Percentiles rank a stretch among this genome's conserved stretches.
Conservation (phyloP, 2,797 vertebrate species). For the Oceanodroma leucorhoa region DNA sequence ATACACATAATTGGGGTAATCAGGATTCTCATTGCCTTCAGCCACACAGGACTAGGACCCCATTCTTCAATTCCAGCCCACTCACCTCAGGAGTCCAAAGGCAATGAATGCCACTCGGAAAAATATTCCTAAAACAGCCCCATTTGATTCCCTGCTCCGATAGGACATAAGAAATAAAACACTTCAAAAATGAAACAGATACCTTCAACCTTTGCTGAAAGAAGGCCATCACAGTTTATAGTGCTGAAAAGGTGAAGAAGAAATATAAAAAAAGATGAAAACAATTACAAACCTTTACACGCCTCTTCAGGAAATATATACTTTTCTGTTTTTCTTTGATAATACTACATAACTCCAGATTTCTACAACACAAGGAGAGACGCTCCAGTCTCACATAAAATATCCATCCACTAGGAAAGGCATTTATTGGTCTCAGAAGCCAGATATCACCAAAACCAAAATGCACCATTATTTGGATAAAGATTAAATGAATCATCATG, state of each 20-base stretch:
- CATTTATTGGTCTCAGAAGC: conserved; percentile 1
- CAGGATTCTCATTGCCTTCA: not conserved
- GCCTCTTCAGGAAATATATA: not conserved
- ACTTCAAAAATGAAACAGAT: conserved; percentile 46
- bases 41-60: not conserved
- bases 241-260: conserved; percentile 6
- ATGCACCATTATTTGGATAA: not conserved
- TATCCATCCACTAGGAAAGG: not conserved
- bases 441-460: not conserved
- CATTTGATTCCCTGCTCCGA: not conserved
- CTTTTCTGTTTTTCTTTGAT: conserved; percentile 18
- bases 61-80: not conserved
- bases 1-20: not conserved
- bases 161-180: conserved; percentile 33
- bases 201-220: conserved; percentile 6
- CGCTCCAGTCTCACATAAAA: not conserved
- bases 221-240: conserved; percentile 17
- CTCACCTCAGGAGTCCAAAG: not conserved
- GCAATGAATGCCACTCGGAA: not conserved
- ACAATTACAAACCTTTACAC: conserved; percentile 31
- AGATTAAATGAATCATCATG: not conserved
- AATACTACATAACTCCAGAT: not conserved
- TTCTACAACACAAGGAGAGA: not conserved
- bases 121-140: not conserved
- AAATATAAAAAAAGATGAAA: conserved; percentile 1